Evolutionary conservation across 2,797 vertebrate genomes (phyloP).

Genomic region (Enteromius fasciolatus): DNA sequence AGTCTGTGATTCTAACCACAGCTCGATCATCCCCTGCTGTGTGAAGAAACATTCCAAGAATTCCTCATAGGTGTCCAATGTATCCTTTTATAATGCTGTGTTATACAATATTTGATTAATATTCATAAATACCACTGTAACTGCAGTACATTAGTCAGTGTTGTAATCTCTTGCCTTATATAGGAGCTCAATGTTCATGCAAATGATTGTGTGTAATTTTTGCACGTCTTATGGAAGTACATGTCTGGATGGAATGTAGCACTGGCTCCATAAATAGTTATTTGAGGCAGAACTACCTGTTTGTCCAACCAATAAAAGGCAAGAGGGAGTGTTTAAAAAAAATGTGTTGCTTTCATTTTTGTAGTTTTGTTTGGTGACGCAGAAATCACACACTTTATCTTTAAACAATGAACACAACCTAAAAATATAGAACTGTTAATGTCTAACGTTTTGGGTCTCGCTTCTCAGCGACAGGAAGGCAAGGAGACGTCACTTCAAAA

Average conservation of each 20-base stretch:
- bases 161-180: slow-evolving; percentile 21
- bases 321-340: background rate
- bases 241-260: background rate
- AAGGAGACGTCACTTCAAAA: no score
- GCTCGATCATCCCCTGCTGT: slow-evolving; percentile 31
- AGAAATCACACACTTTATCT: background rate
- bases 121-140: slow-evolving; percentile 11
- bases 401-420: background rate
- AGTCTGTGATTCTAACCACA: slow-evolving; percentile 45
- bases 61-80: slow-evolving; percentile 27
- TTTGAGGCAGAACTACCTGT: background rate
- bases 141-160: slow-evolving; percentile 8
- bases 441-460: no score
- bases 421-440: background rate
- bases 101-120: slow-evolving; percentile 16
- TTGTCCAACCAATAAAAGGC: background rate
- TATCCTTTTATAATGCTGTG: slow-evolving; percentile 32
- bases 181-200: slow-evolving; percentile 6
- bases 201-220: background rate
- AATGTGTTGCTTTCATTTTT: background rate
- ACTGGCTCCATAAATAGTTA: background rate
- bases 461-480: no score
- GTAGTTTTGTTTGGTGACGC: background rate
- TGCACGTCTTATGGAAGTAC: background rate
- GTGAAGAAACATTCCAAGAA: slow-evolving; percentile 40